A percentile compares a stretch with the other conserved stretches of the same genome.
Conservation (phyloP, 2,888 invertebrate genomes). For the Pharmacophagus antenor region DNA sequence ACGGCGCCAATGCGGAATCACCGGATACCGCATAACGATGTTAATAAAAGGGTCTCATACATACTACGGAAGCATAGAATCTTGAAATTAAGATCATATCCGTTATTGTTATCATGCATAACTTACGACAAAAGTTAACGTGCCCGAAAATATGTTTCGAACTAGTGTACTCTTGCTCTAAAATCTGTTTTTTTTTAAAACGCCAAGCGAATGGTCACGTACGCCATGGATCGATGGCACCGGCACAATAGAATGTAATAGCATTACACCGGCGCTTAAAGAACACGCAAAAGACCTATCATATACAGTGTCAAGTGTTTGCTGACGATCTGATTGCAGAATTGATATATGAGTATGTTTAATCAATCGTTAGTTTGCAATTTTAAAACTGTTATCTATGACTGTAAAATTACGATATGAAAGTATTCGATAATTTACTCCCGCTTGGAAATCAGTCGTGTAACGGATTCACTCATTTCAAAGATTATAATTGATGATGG, state of each 20-base stretch:
- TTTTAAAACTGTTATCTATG: not conserved
- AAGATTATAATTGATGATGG: too few species aligned
- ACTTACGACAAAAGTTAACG: not conserved
- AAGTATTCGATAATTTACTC: not conserved
- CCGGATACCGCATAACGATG: too few species aligned
- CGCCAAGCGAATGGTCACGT: conserved; percentile 32
- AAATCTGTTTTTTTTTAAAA: not conserved
- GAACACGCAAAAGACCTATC: conserved; percentile 5
- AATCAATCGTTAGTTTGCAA: not conserved
- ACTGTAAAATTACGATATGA: not conserved
- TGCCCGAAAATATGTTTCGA: not conserved
- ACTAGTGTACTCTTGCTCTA: not conserved
- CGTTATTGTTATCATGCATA: not conserved
- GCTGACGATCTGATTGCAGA: conserved; percentile 2
- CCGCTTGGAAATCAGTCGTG: not conserved
- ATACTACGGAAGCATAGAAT: too few species aligned
- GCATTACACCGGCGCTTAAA: conserved; percentile 7
- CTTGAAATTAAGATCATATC: not conserved
- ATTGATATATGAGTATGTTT: not conserved
- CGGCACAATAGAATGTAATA: conserved; percentile 19
- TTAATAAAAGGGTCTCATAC: too few species aligned
- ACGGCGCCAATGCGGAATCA: too few species aligned
- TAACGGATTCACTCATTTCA: too few species aligned
- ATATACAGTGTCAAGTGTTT: conserved; percentile 13
- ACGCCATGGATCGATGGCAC: conserved; percentile 32